A percentile compares a stretch with the other conserved stretches of the same genome.
These are phyloP conservation scores for Cyrtonyx montezumae DNA, from an alignment of 2,113 vertebrate species.

Conservation along the genomic window DNA sequence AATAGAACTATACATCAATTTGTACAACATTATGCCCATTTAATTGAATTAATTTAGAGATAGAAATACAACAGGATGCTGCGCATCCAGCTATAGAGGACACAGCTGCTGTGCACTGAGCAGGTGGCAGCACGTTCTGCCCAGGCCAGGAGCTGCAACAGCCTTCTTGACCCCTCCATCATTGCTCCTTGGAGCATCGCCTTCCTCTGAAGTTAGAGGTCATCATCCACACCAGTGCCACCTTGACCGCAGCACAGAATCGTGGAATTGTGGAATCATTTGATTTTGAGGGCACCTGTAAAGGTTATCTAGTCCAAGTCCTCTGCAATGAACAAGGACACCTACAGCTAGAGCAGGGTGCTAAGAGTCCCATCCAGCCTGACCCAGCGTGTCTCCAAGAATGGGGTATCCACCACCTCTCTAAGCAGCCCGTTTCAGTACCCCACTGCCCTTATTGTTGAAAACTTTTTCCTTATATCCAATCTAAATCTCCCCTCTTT, in stretches of 20 bases:
- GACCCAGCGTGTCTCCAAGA: no score
- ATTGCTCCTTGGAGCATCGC: accelerated
- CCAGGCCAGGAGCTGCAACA: neutral
- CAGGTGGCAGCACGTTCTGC: neutral
- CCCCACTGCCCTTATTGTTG: no score
- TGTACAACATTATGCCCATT: neutral
- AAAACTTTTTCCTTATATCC: no score
- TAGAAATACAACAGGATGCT: conserved; percentile 12
- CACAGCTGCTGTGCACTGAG: neutral
- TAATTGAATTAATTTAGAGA: conserved; percentile 31
- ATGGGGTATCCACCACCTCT: no score
- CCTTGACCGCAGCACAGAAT: neutral
- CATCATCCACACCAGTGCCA: neutral
- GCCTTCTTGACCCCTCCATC: accelerated
- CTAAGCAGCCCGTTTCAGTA: no score
- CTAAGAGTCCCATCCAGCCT: no score
- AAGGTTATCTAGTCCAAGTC: no score
- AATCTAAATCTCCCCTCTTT: no score
- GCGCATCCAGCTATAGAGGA: neutral
- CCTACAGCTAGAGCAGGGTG: no score
- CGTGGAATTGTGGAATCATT: no score
- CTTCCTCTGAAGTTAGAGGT: neutral
- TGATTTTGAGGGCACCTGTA: no score
- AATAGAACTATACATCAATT: neutral
- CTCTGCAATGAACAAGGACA: no score